Conservation (phyloP, 2,797 vertebrate species). For the Nannoperca australis region DNA sequence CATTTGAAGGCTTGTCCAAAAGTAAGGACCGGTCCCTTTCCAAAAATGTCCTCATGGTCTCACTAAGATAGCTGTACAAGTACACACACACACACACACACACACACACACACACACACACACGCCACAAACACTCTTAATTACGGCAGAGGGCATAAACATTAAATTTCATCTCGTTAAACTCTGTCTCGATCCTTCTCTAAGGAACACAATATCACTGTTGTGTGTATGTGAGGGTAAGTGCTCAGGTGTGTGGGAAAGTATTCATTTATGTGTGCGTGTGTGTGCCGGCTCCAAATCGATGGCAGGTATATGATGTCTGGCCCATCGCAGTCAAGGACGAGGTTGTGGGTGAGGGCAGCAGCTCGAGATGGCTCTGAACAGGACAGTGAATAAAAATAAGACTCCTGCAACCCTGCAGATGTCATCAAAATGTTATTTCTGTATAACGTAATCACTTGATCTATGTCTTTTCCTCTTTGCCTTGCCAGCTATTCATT, state of each 20-base stretch:
- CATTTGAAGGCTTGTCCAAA: too few species aligned
- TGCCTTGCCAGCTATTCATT: background rate
- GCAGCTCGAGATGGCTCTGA: background rate
- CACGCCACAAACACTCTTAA: background rate
- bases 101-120: background rate
- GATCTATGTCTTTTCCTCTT: background rate
- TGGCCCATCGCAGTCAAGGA: conserved; percentile 43
- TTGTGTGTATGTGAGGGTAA: background rate
- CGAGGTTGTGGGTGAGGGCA: conserved; percentile 26
- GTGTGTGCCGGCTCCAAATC: conserved; percentile 17
- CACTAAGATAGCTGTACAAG: too few species aligned
- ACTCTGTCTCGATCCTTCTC: background rate
- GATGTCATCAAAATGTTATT: conserved; percentile 11
- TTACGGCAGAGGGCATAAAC: background rate
- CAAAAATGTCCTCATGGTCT: too few species aligned
- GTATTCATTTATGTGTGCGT: conserved; percentile 19
- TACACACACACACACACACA: background rate
- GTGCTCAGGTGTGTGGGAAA: conserved; percentile 8
- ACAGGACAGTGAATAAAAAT: conserved; percentile 7
- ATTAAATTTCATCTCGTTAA: conserved; percentile 17
- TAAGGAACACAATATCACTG: background rate
- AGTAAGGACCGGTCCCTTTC: too few species aligned
- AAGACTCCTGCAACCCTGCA: background rate
- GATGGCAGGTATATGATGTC: conserved; percentile 48
- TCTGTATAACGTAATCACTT: background rate